Percentiles rank a stretch among this genome's conserved stretches.
These are phyloP conservation scores for Spermophilus dauricus DNA, from an alignment of 2,113 vertebrate species.

Conservation along the genomic window DNA sequence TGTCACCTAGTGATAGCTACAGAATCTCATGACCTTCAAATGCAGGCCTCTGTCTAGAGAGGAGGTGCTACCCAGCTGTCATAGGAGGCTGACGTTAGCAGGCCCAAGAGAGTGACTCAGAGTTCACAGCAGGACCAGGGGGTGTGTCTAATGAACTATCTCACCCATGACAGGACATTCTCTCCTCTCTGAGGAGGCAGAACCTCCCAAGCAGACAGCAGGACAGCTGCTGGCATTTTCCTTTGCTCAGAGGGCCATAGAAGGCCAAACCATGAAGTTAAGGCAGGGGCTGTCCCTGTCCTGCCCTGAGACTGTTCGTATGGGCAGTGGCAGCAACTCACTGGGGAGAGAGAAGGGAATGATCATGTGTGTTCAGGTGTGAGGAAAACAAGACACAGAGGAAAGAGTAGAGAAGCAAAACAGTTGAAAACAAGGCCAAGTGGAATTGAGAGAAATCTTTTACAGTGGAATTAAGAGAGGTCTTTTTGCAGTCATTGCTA, in stretches of 20 bases:
- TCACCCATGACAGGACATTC: neutral
- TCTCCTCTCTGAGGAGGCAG: neutral
- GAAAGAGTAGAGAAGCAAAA: neutral
- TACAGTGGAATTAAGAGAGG: neutral
- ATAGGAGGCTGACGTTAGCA: neutral
- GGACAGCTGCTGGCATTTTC: neutral
- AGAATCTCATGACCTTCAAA: slow-evolving; percentile 15
- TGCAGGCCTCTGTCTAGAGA: neutral
- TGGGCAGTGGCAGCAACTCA: neutral
- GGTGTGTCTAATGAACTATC: neutral
- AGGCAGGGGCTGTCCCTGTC: too few relatives aligned
- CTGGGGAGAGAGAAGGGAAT: neutral
- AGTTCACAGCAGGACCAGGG: neutral
- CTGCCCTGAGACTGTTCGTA: neutral
- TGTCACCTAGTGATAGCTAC: neutral
- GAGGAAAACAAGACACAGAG: neutral
- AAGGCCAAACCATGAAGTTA: neutral
- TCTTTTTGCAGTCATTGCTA: neutral
- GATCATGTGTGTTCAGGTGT: neutral
- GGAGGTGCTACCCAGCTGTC: rapidly evolving
- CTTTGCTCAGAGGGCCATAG: rapidly evolving
- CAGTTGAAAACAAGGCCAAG: neutral
- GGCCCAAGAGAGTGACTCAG: neutral
- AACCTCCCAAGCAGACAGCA: neutral
- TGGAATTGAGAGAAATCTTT: neutral